These are phyloP conservation scores for Rattus rattus DNA, from an alignment of 2,113 vertebrate genomes.

Conservation along the genomic window DNA sequence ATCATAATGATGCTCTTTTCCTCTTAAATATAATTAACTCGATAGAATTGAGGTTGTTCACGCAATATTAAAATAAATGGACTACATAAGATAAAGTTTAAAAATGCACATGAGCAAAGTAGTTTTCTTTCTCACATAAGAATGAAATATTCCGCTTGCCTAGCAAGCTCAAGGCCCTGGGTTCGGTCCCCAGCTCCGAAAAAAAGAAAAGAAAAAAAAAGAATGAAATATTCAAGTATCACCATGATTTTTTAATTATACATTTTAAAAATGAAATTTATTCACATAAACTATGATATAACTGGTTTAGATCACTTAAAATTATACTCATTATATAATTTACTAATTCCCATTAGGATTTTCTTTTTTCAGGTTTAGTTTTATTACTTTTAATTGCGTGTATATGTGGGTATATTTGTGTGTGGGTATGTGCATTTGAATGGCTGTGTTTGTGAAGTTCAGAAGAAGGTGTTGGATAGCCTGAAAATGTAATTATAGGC, in stretches of 20 bases:
- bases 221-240: constrained; percentile 55
- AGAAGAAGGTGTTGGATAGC: neutral
- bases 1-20: constrained; percentile 49
- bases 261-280: constrained; percentile 28
- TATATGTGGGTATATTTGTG: neutral
- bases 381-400: neutral
- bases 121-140: neutral
- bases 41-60: constrained; percentile 42
- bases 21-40: constrained; percentile 60
- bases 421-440: neutral
- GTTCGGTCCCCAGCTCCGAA: too few species aligned
- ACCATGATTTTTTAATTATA: constrained; percentile 46
- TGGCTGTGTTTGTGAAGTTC: neutral
- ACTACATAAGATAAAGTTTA: constrained; percentile 26
- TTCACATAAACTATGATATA: constrained; percentile 31
- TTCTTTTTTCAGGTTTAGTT: neutral
- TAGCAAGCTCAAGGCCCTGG: too few species aligned
- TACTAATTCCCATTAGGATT: constrained; percentile 42
- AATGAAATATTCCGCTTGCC: constrained; percentile 40
- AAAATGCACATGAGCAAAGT: constrained; percentile 51
- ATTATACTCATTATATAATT: constrained; percentile 40
- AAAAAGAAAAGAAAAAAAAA: neutral
- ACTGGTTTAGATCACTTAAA: constrained; percentile 38
- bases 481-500: neutral
- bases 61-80: constrained; percentile 62